A percentile compares a stretch with the other conserved stretches of the same genome.
phyloP scores from a whole-genome alignment of 2,888 invertebrate species.

The Rhyacophila evoluta region DNA sequence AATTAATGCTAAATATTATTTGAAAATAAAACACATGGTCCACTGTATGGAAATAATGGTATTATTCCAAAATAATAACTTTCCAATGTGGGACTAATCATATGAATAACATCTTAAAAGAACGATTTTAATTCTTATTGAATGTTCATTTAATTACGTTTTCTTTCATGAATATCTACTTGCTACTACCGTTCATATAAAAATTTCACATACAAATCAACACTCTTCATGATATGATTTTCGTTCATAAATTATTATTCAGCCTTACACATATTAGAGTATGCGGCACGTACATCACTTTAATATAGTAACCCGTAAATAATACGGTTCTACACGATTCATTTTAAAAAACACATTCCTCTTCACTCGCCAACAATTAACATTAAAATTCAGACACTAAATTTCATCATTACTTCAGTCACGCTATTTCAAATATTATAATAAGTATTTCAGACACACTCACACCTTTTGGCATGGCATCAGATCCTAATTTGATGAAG shows the following conservation, averaged over 20 bases:
- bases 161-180: not conserved
- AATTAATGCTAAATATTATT: no score
- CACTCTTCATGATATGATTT: not conserved
- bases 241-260: slow-evolving; percentile 14
- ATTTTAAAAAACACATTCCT: slow-evolving; percentile 17
- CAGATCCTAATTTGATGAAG: no score
- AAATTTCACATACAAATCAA: not conserved
- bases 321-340: slow-evolving; percentile 2
- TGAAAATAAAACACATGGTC: no score
- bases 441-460: no score
- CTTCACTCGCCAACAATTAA: not conserved
- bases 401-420: slow-evolving; percentile 3
- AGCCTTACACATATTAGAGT: slow-evolving; percentile 9
- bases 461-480: no score
- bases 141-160: no score
- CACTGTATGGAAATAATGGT: no score
- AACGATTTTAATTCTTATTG: no score
- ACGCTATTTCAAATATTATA: not conserved
- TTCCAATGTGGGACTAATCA: no score
- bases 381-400: not conserved
- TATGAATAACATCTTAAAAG: no score
- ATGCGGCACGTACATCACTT: not conserved
- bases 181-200: not conserved
- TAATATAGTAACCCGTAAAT: not conserved
- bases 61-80: no score